phyloP scores from a whole-genome alignment of 1,140 invertebrate genomes.

The Hypsibius dujardini region DNA sequence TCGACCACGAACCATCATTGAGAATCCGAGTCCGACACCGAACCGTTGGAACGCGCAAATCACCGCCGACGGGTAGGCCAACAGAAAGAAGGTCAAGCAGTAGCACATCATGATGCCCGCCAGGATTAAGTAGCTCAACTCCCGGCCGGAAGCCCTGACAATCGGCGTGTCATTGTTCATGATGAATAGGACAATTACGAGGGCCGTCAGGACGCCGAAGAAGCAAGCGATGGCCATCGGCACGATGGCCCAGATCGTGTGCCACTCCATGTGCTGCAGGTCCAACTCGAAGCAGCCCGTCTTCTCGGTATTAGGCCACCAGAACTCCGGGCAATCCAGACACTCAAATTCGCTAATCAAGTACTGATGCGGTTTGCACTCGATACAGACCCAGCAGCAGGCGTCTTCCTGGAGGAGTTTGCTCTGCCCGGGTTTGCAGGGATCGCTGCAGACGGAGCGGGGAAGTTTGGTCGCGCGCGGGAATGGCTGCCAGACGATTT shows the following conservation, averaged over 20 bases:
- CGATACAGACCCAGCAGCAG: conserved; percentile 44
- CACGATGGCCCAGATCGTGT: conserved; percentile 39
- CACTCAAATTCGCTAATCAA: conserved; percentile 44
- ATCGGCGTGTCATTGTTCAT: conserved; percentile 32
- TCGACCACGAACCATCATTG: conserved; percentile 32
- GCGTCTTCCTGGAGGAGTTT: conserved; percentile 47
- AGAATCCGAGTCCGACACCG: conserved; percentile 42
- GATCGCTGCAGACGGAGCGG: conserved; percentile 46
- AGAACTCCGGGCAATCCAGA: conserved; percentile 40
- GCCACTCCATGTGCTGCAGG: conserved; percentile 42
- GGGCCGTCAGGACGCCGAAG: conserved; percentile 38
- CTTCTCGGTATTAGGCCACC: conserved; percentile 35
- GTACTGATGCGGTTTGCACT: conserved; percentile 44
- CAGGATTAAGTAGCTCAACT: conserved; percentile 42
- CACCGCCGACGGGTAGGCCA: conserved; percentile 35
- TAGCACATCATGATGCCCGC: conserved; percentile 37
- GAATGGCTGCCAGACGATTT: conserved; percentile 30
- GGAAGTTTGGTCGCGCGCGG: conserved; percentile 31
- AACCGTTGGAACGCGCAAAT: conserved; percentile 41
- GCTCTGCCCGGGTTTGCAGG: conserved; percentile 48
- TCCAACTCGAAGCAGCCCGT: conserved; percentile 31
- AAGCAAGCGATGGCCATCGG: conserved; percentile 38
- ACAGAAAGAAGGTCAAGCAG: conserved; percentile 36
- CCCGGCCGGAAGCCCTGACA: conserved; percentile 42
- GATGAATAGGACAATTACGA: conserved; percentile 35